Base-by-base conservation (phyloP, 2,888 invertebrate species). In the Pammene fasciana region DNA sequence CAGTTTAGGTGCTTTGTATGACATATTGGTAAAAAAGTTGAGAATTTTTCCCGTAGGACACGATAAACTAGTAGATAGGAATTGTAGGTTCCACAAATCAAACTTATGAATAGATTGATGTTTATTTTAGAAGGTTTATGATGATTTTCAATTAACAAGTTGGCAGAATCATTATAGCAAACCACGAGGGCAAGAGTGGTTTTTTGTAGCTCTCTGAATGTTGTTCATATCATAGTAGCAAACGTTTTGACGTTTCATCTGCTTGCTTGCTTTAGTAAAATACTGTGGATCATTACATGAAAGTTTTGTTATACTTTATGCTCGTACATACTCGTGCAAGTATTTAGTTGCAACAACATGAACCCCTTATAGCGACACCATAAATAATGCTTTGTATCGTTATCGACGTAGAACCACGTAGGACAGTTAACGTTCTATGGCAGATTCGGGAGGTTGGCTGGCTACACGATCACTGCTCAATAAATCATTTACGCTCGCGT, bases 401-500 rank as follows among this genome's bases (percentile, higher is more conserved):
- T 61, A 62, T 62, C 18, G 36, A 13, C 46, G 26, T 26, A 43
- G 48, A 26, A n/a, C 54, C 34, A n/a, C 62, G 38, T 13, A 41
- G 41, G 41, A 52, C 18, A 62, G 38, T 52, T 13, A 41, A 61
- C 48, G 18, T 64, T 64, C n/a, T 14, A 14, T 16, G 45, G 45
- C 14, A 64, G 54, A 43, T 55, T 64, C 14, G 54, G 54, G 54
- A 54, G 59, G 57, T 65, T 57, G 68, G 55, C 56, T 65, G 34
- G 34, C 34, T 64, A 64, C 57, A 68, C 48, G 48, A 68, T 68
- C 68, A 48, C 43, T 43, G 43, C 50, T 50, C 68, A 43, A 68
- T 68, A 68, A 68, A 68, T 68, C 68, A 68, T 64, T 52, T 57
- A 50, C 34, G 48, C 56, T 43, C 57, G 34, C 50, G 64, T 68